Base-by-base conservation (phyloP, 2,113 vertebrate species). In the Oxyruncus cristatus region DNA sequence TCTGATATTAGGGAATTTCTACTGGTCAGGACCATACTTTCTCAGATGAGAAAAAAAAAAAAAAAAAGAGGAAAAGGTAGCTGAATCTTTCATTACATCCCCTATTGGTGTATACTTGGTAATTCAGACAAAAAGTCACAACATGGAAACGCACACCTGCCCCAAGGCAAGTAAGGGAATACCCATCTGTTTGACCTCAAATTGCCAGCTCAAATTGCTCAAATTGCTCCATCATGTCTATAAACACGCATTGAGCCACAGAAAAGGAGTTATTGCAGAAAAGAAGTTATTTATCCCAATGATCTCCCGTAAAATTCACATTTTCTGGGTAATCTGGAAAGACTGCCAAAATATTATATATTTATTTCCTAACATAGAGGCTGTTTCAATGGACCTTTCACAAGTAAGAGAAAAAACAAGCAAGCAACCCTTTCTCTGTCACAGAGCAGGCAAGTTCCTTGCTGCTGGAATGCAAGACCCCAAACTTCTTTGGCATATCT, bases 401-500 rank as follows among this genome's bases (percentile, higher is more conserved):
- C 12, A 46, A 71, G 30, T 30, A 78, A 67, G 41, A 47, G 12
- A 22, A 55, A 92, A 95, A 23, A 2, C 28, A 82, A 83, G 47
- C 15, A 76, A 83, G 18, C 6, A 72, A 65, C 10, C 7, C 23
- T 30, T 61, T 75, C 44, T 53, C 74, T 90, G 55, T 71, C 72
- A 71, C 39, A 83, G 50, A 83, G 52, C 42, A 74, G 42, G 42
- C 46, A 71, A 80, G 27, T 75, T 90, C 72, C 56, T 93, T 3
- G 0, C 47, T 84, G 63, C 47, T 84, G 91, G 85, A 96, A 93
- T 91, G 88, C 33, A 65, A 78, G 79, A 96, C 44, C 70, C 33
- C 79, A 72, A 75, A 81, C 44, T 85, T 75, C 77, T 88, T 50
- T 94, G 93, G 92, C 92, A 61, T 44, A 46, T 78, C 92, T 92